Conservation (phyloP, 2,113 vertebrate species). For the Eurypyga helias region DNA sequence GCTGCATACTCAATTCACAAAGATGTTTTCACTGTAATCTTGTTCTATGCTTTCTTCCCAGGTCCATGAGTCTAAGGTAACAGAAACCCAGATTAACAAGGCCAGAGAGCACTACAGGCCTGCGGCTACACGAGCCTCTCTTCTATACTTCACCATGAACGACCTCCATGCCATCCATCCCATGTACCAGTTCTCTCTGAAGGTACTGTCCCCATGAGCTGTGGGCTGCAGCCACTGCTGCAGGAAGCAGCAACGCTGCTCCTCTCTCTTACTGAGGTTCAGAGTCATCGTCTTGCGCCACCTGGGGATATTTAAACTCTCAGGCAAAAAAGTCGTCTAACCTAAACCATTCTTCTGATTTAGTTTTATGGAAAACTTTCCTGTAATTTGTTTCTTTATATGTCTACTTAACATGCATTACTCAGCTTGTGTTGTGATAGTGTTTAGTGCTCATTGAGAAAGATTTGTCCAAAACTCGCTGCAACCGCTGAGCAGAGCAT, state of each 20-base stretch:
- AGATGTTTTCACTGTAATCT: neutral
- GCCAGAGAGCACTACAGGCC: slow-evolving; percentile 91
- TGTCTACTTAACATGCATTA: neutral
- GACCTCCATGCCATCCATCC: slow-evolving; percentile 92
- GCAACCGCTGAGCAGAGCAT: accelerated
- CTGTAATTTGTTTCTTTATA: neutral
- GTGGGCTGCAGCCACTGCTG: neutral
- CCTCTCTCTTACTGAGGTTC: neutral
- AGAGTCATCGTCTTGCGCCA: neutral
- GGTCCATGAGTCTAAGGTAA: slow-evolving; percentile 92
- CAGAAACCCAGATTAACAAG: slow-evolving; percentile 90
- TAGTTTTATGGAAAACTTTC: neutral
- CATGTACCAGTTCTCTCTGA: slow-evolving; percentile 96
- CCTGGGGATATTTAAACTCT: neutral
- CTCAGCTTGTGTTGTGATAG: neutral
- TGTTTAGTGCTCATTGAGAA: neutral
- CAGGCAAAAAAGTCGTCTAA: neutral
- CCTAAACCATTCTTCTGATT: neutral
- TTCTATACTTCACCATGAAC: slow-evolving; percentile 94
- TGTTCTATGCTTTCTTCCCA: slow-evolving; percentile 55
- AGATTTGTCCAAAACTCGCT: neutral
- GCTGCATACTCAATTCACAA: neutral
- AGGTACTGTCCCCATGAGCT: slow-evolving; percentile 69
- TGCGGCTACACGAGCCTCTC: slow-evolving; percentile 84
- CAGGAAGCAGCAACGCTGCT: neutral